Percentiles rank a stretch among this genome's conserved stretches.
phyloP scores from a whole-genome alignment of 2,888 invertebrate genomes.

The Sminthurinus aureus region DNA sequence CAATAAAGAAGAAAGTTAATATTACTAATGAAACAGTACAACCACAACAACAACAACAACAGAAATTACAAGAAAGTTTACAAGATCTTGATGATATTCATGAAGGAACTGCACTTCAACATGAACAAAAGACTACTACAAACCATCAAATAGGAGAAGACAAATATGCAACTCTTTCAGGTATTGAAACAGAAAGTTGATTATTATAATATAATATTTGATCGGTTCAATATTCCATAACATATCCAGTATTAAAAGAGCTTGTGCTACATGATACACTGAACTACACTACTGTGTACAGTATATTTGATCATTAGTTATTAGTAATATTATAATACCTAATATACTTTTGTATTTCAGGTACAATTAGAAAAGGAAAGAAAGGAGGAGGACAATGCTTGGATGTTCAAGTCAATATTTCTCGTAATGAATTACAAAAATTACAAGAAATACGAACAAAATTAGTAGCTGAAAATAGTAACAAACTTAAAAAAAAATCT shows the following conservation, averaged over 20 bases:
- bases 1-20: too few relatives aligned
- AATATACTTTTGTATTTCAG: background rate
- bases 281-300: too few relatives aligned
- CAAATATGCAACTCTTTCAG: background rate
- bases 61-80: background rate
- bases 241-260: too few relatives aligned
- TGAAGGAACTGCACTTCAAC: background rate
- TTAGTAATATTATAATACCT: too few relatives aligned
- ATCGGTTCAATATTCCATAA: too few relatives aligned
- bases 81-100: background rate
- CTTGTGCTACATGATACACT: too few relatives aligned
- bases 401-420: conserved; percentile 2
- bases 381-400: background rate
- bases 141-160: background rate
- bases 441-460: background rate
- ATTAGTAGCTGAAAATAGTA: background rate
- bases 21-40: too few relatives aligned
- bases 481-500: background rate
- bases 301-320: too few relatives aligned
- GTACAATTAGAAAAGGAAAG: conserved; percentile 3
- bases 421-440: background rate
- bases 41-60: too few relatives aligned
- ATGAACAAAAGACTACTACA: background rate
- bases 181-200: background rate
- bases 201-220: too few relatives aligned